A percentile compares a stretch with the other conserved stretches of the same genome.
Conservation (phyloP, 2,113 vertebrate genomes). For the Elephantulus edwardii region DNA sequence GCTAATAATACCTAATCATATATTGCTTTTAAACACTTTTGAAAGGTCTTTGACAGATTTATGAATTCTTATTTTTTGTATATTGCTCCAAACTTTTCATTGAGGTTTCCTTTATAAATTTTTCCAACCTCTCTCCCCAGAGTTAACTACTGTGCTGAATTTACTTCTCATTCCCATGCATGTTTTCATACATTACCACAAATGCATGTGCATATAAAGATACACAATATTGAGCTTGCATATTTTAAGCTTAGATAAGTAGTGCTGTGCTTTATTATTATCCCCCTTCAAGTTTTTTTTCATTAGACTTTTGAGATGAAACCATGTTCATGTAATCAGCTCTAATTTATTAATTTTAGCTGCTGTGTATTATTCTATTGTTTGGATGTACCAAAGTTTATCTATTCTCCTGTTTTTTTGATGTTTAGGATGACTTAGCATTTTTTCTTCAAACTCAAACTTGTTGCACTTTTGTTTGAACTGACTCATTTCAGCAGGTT, state of each 20-base stretch:
- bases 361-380: slow-evolving; percentile 37
- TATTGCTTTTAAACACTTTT: too few species aligned
- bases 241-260: slow-evolving; percentile 39
- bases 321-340: slow-evolving; percentile 30
- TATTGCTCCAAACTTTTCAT: slow-evolving; percentile 39
- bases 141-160: slow-evolving; percentile 1
- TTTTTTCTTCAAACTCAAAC: too few species aligned
- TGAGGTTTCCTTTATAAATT: slow-evolving; percentile 43
- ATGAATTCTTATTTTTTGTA: slow-evolving; percentile 11
- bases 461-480: too few species aligned
- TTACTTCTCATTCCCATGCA: background rate
- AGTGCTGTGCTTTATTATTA: slow-evolving; percentile 8
- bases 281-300: background rate
- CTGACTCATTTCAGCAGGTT: too few species aligned
- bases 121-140: background rate
- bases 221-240: slow-evolving; percentile 7
- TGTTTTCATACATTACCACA: slow-evolving; percentile 19
- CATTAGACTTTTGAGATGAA: slow-evolving; percentile 51
- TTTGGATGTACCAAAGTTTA: slow-evolving; percentile 54
- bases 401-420: slow-evolving; percentile 61
- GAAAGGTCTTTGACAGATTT: too few species aligned
- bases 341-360: slow-evolving; percentile 56
- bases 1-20: too few species aligned
- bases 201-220: background rate
- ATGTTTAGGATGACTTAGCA: slow-evolving; percentile 47